Percentiles rank a stretch among this genome's conserved stretches.
Conservation (phyloP, 1,140 invertebrate species). For the Nilaparvata lugens region DNA sequence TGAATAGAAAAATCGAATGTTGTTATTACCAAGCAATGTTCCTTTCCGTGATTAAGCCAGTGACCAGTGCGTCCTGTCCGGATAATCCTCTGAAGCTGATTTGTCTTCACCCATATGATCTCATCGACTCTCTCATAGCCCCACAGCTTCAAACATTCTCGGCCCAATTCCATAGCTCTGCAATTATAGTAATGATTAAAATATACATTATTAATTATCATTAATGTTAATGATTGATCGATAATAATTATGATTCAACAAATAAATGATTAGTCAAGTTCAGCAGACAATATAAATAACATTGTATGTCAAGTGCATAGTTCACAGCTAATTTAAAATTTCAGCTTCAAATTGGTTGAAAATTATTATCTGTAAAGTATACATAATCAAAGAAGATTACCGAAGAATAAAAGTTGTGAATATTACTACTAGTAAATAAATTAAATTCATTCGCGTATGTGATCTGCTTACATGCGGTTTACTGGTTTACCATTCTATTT, state of each 20-base stretch:
- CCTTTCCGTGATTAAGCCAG: slow-evolving; percentile 98
- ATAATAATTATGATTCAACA: background rate
- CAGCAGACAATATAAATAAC: too few relatives aligned
- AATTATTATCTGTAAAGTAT: too few relatives aligned
- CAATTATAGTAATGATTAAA: slow-evolving; percentile 17
- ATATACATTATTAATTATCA: background rate
- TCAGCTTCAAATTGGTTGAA: too few relatives aligned
- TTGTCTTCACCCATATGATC: slow-evolving; percentile 98
- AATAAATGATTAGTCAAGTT: too few relatives aligned
- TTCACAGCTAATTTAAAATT: too few relatives aligned
- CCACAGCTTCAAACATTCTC: slow-evolving; percentile 87
- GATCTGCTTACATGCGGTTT: too few relatives aligned
- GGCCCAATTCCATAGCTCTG: slow-evolving; percentile 92
- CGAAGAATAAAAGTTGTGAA: too few relatives aligned
- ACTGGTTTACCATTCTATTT: too few relatives aligned
- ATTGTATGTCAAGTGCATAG: too few relatives aligned
- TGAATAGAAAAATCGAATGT: background rate
- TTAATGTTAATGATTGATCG: background rate
- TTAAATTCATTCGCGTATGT: too few relatives aligned
- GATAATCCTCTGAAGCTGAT: slow-evolving; percentile 95
- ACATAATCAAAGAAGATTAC: too few relatives aligned
- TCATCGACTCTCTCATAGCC: slow-evolving; percentile 95
- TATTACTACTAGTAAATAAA: too few relatives aligned
- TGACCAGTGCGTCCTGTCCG: slow-evolving; percentile 92
- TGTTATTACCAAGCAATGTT: slow-evolving; percentile 77